These are phyloP conservation scores for Pseudoatta argentina DNA, from an alignment of 1,140 invertebrate genomes.

Conservation along the genomic window DNA sequence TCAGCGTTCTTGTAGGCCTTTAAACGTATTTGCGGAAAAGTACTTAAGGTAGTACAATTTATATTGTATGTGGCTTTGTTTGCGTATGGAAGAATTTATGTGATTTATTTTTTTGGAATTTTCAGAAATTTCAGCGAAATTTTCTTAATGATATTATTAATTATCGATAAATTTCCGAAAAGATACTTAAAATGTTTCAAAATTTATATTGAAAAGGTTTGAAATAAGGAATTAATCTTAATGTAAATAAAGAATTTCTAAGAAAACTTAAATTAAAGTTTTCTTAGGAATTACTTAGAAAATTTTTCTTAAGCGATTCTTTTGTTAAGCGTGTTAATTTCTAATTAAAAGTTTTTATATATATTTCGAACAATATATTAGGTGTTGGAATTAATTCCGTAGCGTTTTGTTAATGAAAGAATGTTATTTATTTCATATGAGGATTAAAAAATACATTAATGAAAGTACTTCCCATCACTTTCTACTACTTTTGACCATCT, in stretches of 20 bases:
- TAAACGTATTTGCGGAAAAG: not conserved
- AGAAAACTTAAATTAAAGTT: not conserved
- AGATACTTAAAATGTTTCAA: not conserved
- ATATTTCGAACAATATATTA: not conserved
- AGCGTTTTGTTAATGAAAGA: too few species aligned
- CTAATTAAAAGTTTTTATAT: not conserved
- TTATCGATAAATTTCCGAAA: not conserved
- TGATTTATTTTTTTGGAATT: not conserved
- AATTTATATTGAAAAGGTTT: not conserved
- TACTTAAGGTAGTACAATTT: not conserved
- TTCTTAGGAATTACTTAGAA: not conserved
- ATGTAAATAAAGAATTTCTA: not conserved
- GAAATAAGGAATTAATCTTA: not conserved
- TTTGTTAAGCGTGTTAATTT: not conserved
- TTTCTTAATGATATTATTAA: not conserved
- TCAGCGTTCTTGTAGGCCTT: not conserved
- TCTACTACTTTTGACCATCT: too few species aligned
- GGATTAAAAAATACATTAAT: too few species aligned
- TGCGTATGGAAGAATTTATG: not conserved
- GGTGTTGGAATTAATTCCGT: too few species aligned
- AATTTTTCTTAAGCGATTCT: not conserved
- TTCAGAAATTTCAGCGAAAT: not conserved
- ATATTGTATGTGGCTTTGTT: not conserved
- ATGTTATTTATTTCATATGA: too few species aligned
- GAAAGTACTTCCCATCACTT: too few species aligned